These are phyloP conservation scores for Trichonephila clavata DNA, from an alignment of 1,140 invertebrate species.

Conservation along the genomic window DNA sequence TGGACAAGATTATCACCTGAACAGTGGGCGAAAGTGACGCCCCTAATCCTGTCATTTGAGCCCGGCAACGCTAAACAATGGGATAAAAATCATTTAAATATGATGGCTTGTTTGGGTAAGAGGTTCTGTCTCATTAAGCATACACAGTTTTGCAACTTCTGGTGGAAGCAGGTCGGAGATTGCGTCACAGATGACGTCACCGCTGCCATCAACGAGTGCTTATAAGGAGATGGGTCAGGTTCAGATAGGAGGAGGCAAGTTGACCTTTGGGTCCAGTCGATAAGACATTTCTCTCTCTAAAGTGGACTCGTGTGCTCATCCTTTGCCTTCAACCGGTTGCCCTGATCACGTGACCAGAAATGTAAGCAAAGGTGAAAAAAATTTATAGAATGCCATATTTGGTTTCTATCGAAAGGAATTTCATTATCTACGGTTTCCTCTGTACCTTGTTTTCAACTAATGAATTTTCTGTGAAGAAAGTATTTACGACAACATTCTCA, in stretches of 20 bases:
- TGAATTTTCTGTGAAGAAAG: neutral
- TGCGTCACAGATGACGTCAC: conserved; percentile 43
- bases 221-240: conserved; percentile 66
- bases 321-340: conserved; percentile 54
- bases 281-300: neutral
- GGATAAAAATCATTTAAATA: neutral
- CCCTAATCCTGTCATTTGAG: neutral
- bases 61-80: neutral
- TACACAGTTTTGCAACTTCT: conserved; percentile 7
- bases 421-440: neutral
- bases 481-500: too few relatives aligned
- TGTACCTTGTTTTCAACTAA: neutral
- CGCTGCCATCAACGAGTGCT: conserved; percentile 7
- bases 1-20: neutral
- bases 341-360: conserved; percentile 47
- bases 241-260: conserved; percentile 12
- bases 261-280: neutral
- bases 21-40: conserved; percentile 26
- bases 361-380: neutral
- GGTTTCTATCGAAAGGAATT: neutral
- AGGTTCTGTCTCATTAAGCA: neutral
- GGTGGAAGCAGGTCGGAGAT: conserved; percentile 48
- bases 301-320: conserved; percentile 38
- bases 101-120: neutral
- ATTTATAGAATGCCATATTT: conserved; percentile 41